These are phyloP conservation scores for Macquaria australasica DNA, from an alignment of 2,113 vertebrate genomes.

Conservation along the genomic window DNA sequence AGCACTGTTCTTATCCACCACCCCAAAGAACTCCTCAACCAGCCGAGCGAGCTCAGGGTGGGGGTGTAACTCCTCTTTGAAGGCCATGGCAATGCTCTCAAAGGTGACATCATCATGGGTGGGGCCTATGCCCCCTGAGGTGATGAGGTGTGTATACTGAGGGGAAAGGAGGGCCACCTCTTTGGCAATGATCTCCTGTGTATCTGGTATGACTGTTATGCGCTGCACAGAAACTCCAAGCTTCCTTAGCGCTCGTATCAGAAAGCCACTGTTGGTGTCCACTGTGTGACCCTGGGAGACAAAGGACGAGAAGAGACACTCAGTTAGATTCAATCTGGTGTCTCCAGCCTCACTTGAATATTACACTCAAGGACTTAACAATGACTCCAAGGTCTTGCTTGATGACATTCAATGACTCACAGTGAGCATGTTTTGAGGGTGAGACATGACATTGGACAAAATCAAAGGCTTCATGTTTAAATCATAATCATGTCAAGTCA, in stretches of 20 bases:
- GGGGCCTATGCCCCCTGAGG: slow-evolving; percentile 94
- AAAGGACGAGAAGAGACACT: slow-evolving; percentile 8
- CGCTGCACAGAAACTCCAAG: slow-evolving; percentile 91
- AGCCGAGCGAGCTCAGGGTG: slow-evolving; percentile 89
- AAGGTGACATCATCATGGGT: slow-evolving; percentile 97
- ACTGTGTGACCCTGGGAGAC: slow-evolving; percentile 90
- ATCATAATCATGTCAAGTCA: slow-evolving; percentile 35
- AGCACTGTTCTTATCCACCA: slow-evolving; percentile 69
- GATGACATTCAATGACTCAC: slow-evolving; percentile 28
- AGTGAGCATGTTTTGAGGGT: not conserved
- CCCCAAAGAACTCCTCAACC: slow-evolving; percentile 85
- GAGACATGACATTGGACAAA: slow-evolving; percentile 41
- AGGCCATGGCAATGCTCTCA: slow-evolving; percentile 92
- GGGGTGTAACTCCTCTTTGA: slow-evolving; percentile 85
- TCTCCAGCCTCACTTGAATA: not conserved
- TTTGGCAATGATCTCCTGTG: slow-evolving; percentile 88
- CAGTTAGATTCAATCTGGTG: not conserved
- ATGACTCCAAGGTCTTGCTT: slow-evolving; percentile 29
- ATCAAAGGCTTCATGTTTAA: slow-evolving; percentile 63
- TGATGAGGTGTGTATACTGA: slow-evolving; percentile 90
- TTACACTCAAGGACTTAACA: slow-evolving; percentile 30
- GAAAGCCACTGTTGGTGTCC: slow-evolving; percentile 94
- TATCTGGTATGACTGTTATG: slow-evolving; percentile 91
- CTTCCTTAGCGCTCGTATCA: slow-evolving; percentile 89
- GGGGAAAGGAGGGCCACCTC: slow-evolving; percentile 89